Evolutionary conservation across 2,888 invertebrate species (phyloP).

Genomic region (Fragum fragum): DNA sequence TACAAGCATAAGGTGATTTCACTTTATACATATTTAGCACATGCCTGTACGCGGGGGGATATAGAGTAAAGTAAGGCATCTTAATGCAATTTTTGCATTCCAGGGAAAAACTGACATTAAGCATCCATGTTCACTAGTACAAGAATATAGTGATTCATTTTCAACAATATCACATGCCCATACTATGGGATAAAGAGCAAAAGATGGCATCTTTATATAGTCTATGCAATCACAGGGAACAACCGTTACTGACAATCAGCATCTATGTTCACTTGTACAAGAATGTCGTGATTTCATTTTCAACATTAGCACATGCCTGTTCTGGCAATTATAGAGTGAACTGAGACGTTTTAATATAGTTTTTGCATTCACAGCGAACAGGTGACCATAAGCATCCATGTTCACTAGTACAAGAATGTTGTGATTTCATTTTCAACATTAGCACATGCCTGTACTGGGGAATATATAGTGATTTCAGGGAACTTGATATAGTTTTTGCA

Average conservation of each 20-base stretch:
- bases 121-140: neutral
- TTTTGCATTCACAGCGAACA: too few species aligned
- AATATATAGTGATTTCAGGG: too few species aligned
- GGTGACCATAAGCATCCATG: neutral
- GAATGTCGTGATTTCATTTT: neutral
- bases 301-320: conserved; percentile 8
- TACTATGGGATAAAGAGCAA: conserved; percentile 1
- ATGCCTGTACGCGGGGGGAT: conserved; percentile 35
- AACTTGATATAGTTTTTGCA: too few species aligned
- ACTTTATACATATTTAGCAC: conserved; percentile 28
- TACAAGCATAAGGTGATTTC: conserved; percentile 1
- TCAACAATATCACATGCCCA: conserved; percentile 17
- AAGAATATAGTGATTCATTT: neutral
- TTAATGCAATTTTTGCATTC: too few species aligned
- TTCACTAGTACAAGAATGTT: neutral
- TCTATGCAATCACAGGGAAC: too few species aligned
- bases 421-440: neutral
- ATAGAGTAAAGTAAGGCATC: too few species aligned
- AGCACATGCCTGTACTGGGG: conserved; percentile 9
- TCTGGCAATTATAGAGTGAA: neutral
- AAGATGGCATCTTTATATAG: too few species aligned
- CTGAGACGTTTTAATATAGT: too few species aligned
- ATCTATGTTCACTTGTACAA: neutral
- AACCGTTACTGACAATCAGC: too few species aligned
- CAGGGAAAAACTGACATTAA: too few species aligned